Conservation (phyloP, 2,797 vertebrate species). For the Channallabes apus region DNA sequence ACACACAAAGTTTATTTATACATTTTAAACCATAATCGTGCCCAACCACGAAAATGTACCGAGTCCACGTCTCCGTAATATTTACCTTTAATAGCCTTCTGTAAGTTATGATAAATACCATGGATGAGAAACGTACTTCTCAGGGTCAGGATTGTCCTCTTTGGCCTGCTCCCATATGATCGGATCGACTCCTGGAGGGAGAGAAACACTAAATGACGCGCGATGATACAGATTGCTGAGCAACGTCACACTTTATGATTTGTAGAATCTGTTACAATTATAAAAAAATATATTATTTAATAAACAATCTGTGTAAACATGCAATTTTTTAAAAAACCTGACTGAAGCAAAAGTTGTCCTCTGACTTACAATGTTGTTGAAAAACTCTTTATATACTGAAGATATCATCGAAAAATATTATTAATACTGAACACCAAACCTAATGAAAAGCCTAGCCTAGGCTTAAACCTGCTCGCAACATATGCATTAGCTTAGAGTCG, state of each 20-base stretch:
- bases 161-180: slow-evolving; percentile 99
- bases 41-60: not conserved
- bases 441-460: too few relatives aligned
- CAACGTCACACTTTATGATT: not conserved
- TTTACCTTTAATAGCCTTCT: not conserved
- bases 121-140: slow-evolving; percentile 80
- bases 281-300: too few relatives aligned
- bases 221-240: not conserved
- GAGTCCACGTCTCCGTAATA: not conserved
- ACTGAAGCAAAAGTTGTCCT: too few relatives aligned
- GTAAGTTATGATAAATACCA: not conserved
- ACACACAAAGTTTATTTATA: not conserved
- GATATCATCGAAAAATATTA: too few relatives aligned
- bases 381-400: too few relatives aligned
- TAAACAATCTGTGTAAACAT: too few relatives aligned
- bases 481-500: too few relatives aligned
- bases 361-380: too few relatives aligned
- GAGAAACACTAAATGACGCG: not conserved
- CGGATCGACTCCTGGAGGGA: slow-evolving; percentile 89
- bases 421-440: too few relatives aligned
- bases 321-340: too few relatives aligned
- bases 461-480: too few relatives aligned
- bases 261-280: too few relatives aligned
- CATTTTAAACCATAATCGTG: not conserved
- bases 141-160: slow-evolving; percentile 96